These are phyloP conservation scores for Miniopterus natalensis DNA, from an alignment of 2,113 vertebrate genomes.

Conservation along the genomic window DNA sequence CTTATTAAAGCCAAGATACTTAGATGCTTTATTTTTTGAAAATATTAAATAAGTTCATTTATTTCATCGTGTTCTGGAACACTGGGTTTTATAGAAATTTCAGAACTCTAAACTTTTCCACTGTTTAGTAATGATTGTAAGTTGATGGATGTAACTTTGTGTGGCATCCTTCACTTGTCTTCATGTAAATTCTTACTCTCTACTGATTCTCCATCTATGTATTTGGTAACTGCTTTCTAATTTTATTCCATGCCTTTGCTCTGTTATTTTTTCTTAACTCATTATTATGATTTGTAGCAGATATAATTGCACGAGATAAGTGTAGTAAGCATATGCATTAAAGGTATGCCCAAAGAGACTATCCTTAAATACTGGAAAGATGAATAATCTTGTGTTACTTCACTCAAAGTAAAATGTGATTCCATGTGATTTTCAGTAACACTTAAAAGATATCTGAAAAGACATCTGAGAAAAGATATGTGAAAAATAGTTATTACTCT, in stretches of 20 bases:
- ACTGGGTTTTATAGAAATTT: constrained; percentile 28
- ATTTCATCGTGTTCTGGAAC: constrained; percentile 12
- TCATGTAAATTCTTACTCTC: constrained; percentile 11
- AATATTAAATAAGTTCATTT: not conserved
- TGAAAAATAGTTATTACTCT: not conserved
- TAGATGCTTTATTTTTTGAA: constrained; percentile 14
- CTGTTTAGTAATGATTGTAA: not conserved
- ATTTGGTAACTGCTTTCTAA: not conserved
- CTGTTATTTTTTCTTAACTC: constrained; percentile 9
- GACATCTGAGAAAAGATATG: no score
- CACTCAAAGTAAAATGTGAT: not conserved
- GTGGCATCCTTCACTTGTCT: not conserved
- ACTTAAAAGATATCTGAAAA: not conserved
- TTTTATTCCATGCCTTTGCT: constrained; percentile 18
- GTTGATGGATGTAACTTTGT: not conserved
- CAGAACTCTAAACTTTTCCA: not conserved
- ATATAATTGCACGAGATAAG: constrained; percentile 21
- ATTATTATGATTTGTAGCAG: constrained; percentile 15
- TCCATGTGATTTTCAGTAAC: not conserved
- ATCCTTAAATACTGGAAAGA: constrained; percentile 14
- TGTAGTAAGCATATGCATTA: not conserved
- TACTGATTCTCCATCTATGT: not conserved
- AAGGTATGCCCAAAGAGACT: not conserved
- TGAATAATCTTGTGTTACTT: not conserved
- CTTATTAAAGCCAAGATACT: constrained; percentile 16